Conservation (phyloP, 1,140 invertebrate species). For the Drosophila oshimai region DNA sequence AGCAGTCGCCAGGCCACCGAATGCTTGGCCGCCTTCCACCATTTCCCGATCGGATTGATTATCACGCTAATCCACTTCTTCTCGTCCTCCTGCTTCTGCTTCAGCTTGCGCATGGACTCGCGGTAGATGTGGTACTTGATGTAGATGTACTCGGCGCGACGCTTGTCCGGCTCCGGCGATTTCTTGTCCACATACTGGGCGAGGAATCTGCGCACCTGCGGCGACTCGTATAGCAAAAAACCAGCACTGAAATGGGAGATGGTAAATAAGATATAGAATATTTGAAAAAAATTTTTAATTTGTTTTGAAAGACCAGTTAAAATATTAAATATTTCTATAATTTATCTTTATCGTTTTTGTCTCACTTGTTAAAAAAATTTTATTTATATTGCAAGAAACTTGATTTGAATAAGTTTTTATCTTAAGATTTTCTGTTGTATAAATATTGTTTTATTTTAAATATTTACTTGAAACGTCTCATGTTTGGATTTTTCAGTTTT, state of each 20-base stretch:
- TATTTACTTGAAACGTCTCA: no score
- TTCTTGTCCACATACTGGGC: conserved; percentile 66
- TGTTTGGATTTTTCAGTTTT: no score
- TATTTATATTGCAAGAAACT: no score
- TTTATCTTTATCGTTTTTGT: no score
- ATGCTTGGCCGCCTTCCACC: conserved; percentile 83
- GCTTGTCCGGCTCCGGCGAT: conserved; percentile 65
- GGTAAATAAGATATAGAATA: neutral
- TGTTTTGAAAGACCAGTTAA: no score
- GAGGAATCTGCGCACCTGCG: conserved; percentile 59
- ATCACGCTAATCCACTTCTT: conserved; percentile 82
- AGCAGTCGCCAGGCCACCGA: conserved; percentile 83
- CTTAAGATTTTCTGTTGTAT: no score
- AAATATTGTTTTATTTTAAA: no score
- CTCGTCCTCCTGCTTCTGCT: conserved; percentile 75
- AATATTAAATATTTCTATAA: no score
- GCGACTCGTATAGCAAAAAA: conserved; percentile 67
- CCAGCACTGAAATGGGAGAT: conserved; percentile 63
- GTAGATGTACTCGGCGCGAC: conserved; percentile 80
- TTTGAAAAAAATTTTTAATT: neutral
- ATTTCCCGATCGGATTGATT: conserved; percentile 81
- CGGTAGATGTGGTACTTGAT: conserved; percentile 82
- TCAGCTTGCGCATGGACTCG: conserved; percentile 77
- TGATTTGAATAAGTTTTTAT: no score
- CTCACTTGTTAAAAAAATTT: no score